Base-by-base conservation (phyloP, 1,140 invertebrate species). In the Caerostris darwini region DNA sequence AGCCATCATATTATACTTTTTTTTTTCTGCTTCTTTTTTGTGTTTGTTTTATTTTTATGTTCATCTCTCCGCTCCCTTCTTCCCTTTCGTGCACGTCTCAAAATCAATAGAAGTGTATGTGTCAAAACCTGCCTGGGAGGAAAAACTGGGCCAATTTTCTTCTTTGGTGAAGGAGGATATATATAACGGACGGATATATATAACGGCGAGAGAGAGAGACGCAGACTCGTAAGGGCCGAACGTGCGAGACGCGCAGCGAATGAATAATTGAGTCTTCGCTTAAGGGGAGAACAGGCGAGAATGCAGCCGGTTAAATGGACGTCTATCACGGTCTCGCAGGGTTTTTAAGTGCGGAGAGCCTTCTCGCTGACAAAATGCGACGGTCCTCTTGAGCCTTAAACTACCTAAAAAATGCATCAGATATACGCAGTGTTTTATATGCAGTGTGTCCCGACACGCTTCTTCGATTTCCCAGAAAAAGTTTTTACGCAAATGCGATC, bases 41-140 rank as follows among this genome's bases (percentile, higher is more conserved):
- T 34, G 12, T 64, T 17, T 17, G 4, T 17, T 17, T 10, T 5
- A 10, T 17, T 3, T 12, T 5, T 14, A 5, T 14, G 61, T 10
- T 64, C 14, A 17, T 14, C 61, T 3, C 59, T 17, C 14, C 61
- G 12, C 12, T 17, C 12, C 61, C 4, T 64, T 64, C 61, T 64
- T 64, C 12, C 34, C 34, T 34, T 10, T 64, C 61, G 12, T 8
- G 61, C 10, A 64, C 17, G 34, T 34, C 34, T 34, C 34, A 77
- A 77, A 77, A 77, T 77, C 71, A 77, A 77, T 77, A 77, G 71
- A 34, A 77, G 34, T 77, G 71, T 77, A 77, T 77, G 71, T 77
- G 71, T 77, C 71, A 77, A 77, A 77, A 77, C 71, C 34, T 77
- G 71, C 71, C 71, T 19, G 71, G 19, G 34, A 53, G 14, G 71